Conservation (phyloP, 1,140 invertebrate species). For the Hyphantria cunea region DNA sequence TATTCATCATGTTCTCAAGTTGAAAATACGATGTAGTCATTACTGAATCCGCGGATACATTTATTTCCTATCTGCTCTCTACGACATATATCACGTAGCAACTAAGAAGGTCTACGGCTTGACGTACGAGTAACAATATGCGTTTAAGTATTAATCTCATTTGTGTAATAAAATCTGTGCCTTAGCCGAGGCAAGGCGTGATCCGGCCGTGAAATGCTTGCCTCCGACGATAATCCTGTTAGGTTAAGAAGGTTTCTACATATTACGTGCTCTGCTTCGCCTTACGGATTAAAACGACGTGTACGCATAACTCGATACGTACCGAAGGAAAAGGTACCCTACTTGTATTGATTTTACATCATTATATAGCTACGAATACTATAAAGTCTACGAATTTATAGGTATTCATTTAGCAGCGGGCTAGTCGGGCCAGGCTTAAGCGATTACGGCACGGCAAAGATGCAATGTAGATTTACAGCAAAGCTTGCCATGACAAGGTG, state of each 20-base stretch:
- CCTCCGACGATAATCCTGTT: conserved; percentile 86
- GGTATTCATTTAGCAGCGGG: conserved; percentile 66
- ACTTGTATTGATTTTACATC: conserved; percentile 29
- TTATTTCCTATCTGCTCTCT: background rate
- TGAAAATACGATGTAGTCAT: background rate
- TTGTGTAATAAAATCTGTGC: conserved; percentile 81
- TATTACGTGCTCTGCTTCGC: conserved; percentile 85
- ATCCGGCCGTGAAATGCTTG: conserved; percentile 80
- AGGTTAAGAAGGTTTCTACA: conserved; percentile 86
- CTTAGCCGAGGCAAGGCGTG: conserved; percentile 74
- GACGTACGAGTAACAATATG: conserved; percentile 23
- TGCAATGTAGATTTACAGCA: conserved; percentile 71
- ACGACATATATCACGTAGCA: conserved; percentile 13
- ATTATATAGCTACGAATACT: conserved; percentile 12
- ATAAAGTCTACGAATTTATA: conserved; percentile 54
- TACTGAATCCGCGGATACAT: background rate
- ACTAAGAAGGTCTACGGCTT: conserved; percentile 22
- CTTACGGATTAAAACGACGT: conserved; percentile 84
- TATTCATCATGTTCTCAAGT: background rate
- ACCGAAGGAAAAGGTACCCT: conserved; percentile 32
- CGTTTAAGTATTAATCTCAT: conserved; percentile 77
- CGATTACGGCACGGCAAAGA: conserved; percentile 72
- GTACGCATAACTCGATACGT: conserved; percentile 64
- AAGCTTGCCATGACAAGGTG: conserved; percentile 75
- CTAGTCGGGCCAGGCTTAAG: conserved; percentile 61